Conservation (phyloP, 2,888 invertebrate genomes). For the Pinctada fucata region DNA sequence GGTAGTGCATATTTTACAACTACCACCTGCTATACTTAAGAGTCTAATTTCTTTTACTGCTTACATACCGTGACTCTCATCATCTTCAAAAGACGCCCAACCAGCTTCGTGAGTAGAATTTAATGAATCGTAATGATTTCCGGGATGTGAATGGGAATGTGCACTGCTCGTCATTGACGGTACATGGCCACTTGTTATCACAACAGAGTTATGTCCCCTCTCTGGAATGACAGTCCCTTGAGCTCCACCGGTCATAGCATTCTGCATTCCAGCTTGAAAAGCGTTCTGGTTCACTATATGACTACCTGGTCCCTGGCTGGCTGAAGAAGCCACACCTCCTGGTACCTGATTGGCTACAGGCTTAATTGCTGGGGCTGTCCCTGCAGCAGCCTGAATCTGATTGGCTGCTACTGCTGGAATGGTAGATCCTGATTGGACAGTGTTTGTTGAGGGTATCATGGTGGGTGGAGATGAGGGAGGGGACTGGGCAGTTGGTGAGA, state of each 20-base stretch:
- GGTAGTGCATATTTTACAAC: too few species aligned
- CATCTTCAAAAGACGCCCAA: slow-evolving; percentile 73
- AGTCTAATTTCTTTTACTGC: too few species aligned
- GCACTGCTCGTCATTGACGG: neutral
- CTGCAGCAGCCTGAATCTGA: slow-evolving; percentile 13
- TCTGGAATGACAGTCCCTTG: slow-evolving; percentile 1
- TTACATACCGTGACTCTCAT: slow-evolving; percentile 56
- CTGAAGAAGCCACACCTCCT: slow-evolving; percentile 21
- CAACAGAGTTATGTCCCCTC: neutral
- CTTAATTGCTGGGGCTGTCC: slow-evolving; percentile 11
- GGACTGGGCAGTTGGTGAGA: slow-evolving; percentile 49
- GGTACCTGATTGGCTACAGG: slow-evolving; percentile 16
- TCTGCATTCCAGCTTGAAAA: slow-evolving; percentile 14
- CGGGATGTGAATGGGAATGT: slow-evolving; percentile 22
- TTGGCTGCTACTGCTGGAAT: slow-evolving; percentile 35
- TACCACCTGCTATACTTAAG: too few species aligned
- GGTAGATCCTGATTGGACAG: slow-evolving; percentile 33
- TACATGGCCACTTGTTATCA: neutral
- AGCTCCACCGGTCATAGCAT: neutral
- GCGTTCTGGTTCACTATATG: slow-evolving; percentile 30
- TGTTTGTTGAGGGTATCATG: slow-evolving; percentile 19
- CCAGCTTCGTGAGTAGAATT: slow-evolving; percentile 56
- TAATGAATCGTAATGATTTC: slow-evolving; percentile 31
- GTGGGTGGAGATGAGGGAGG: slow-evolving; percentile 56
- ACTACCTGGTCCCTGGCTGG: slow-evolving; percentile 17